Base-by-base conservation (phyloP, 2,888 invertebrate genomes). In the Margaritifera margaritifera region DNA sequence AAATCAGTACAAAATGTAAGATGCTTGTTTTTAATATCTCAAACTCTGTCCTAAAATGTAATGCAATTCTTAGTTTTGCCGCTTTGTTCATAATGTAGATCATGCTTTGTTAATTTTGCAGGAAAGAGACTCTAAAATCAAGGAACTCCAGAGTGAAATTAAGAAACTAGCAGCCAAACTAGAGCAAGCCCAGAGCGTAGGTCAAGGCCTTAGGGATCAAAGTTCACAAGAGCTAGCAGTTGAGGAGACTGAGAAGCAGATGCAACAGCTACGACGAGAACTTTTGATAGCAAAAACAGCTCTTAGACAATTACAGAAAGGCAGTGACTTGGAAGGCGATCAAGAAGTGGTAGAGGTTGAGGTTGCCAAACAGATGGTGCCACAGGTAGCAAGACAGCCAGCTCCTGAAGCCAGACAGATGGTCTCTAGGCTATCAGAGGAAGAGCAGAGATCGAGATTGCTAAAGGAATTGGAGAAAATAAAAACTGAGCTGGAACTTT, bases 231-330 rank as follows among this genome's bases (percentile, higher is more conserved):
- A 15, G 15, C 15, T 15, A 42, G 15, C 42, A 42, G 4, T 42
- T 42, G 71, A 77, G 31, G 79, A 82, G 57, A 80, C 81, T 53
- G 80, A 84, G 62, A 78, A 76, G 58, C 80, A 80, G 54, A 80
- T 85, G 20, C 77, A 80, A n/a, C 81, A 83, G 20, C 69, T 85
- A 8, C 77, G 81, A 50, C 58, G 75, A 25, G 82, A 84, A 70
- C 74, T 85, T 22, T 70, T 79, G 20, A 79, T 79, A n/a, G 82
- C 85, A 8, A 82, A 82, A 61, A 72, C 78, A 62, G 83, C 83
- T 15, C 63, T 84, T 55, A 75, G 74, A 62, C 78, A 80, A 58
- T 77, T 80, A 42, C 79, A 80, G 63, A 70, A 77, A 55, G 76
- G 77, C 68, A 68, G 22, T 52, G 77, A 25, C 55, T 66, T 18